Conservation (phyloP, 1,140 invertebrate species). For the Atta cephalotes region DNA sequence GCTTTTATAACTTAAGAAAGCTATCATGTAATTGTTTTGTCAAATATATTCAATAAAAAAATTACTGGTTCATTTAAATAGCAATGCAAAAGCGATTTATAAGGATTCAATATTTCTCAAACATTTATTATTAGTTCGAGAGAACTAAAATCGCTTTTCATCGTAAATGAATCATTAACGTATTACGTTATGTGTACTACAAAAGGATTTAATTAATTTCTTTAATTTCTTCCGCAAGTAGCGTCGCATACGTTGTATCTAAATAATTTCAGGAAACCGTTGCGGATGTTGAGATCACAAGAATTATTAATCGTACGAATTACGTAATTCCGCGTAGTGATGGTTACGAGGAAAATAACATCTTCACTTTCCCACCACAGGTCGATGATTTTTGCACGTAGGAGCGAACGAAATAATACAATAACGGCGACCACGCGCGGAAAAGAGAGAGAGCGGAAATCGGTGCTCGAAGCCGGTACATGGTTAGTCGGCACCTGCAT, state of each 20-base stretch:
- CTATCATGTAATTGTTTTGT: neutral
- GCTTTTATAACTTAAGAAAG: neutral
- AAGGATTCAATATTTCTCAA: neutral
- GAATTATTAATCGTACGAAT: conserved; percentile 42
- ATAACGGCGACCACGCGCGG: conserved; percentile 45
- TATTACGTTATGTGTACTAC: neutral
- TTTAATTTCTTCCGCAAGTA: neutral
- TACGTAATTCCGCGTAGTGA: neutral
- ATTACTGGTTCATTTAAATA: neutral
- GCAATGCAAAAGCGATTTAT: neutral
- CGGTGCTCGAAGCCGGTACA: conserved; percentile 58
- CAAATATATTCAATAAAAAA: conserved; percentile 7
- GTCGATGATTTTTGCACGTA: conserved; percentile 56
- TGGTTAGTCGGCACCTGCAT: conserved; percentile 69
- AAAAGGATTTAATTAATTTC: neutral
- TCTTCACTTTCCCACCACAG: conserved; percentile 34
- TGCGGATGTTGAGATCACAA: conserved; percentile 27
- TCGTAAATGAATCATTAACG: neutral
- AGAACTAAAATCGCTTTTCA: neutral
- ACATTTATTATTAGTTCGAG: neutral
- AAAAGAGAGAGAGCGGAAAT: conserved; percentile 68
- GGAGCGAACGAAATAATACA: conserved; percentile 25
- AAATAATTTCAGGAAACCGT: conserved; percentile 29
- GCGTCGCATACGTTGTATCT: neutral
- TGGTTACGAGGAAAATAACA: neutral